Evolutionary conservation across 2,888 invertebrate genomes (phyloP).

Genomic region (Sicus ferrugineus): DNA sequence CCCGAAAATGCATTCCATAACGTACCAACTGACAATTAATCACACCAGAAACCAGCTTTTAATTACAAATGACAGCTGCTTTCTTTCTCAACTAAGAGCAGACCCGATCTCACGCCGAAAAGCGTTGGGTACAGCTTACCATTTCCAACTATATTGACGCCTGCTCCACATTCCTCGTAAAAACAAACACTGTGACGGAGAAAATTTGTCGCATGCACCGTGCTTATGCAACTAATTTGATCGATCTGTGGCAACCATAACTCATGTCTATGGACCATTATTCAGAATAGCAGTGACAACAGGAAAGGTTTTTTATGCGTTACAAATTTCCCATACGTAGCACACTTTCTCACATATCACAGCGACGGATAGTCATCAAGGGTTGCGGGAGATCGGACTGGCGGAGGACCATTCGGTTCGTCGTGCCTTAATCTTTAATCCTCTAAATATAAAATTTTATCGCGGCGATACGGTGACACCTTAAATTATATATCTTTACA

Average conservation of each 20-base stretch:
- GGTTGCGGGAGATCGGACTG: too few species aligned
- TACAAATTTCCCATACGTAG: neutral
- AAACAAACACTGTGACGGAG: conserved; percentile 5
- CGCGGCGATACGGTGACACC: conserved; percentile 35
- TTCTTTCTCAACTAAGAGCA: neutral
- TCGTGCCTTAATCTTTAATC: conserved; percentile 31
- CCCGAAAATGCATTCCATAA: conserved; percentile 3
- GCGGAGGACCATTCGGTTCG: neutral
- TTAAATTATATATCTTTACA: conserved; percentile 9
- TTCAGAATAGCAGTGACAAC: neutral
- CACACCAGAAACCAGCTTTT: conserved; percentile 12
- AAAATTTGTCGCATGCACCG: neutral
- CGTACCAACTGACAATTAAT: conserved; percentile 12
- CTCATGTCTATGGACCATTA: conserved; percentile 7
- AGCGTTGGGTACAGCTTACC: neutral
- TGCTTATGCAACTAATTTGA: conserved; percentile 3
- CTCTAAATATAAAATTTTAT: conserved; percentile 35
- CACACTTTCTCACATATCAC: neutral
- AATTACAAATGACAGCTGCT: conserved; percentile 22
- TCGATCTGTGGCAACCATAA: conserved; percentile 7
- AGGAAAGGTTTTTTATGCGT: neutral
- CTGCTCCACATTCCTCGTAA: neutral
- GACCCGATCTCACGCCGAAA: neutral
- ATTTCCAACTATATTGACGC: neutral
- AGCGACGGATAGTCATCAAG: too few species aligned